These are phyloP conservation scores for Lutraria rhynchaena DNA, from an alignment of 1,140 invertebrate genomes.

Conservation along the genomic window DNA sequence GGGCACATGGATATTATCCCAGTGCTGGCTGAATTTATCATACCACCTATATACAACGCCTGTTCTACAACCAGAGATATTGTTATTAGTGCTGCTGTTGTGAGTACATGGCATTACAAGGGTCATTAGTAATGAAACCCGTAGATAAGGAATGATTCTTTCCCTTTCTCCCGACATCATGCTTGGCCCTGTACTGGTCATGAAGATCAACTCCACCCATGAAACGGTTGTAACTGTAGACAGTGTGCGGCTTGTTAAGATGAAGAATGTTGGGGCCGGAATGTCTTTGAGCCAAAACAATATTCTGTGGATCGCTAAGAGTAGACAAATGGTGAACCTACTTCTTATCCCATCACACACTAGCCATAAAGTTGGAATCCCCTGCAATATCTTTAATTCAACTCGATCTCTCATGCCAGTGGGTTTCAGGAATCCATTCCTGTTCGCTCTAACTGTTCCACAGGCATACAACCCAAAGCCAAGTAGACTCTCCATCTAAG, in stretches of 20 bases:
- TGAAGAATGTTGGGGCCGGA: neutral
- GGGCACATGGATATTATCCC: too few species aligned
- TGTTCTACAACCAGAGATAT: too few species aligned
- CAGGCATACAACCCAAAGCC: constrained; percentile 15
- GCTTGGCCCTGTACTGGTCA: too few species aligned
- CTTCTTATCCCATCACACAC: constrained; percentile 18
- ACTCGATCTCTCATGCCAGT: neutral
- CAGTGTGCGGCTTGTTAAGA: constrained; percentile 12
- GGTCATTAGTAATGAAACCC: too few species aligned
- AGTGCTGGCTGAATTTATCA: too few species aligned
- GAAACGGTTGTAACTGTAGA: constrained; percentile 12
- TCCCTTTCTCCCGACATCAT: too few species aligned
- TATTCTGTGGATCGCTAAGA: neutral
- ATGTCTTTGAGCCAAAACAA: neutral
- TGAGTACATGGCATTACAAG: too few species aligned
- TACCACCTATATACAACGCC: too few species aligned
- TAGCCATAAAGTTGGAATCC: constrained; percentile 5
- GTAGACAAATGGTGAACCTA: constrained; percentile 19
- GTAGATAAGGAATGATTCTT: too few species aligned
- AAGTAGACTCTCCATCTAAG: neutral
- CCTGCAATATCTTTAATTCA: constrained; percentile 13
- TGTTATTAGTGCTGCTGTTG: too few species aligned
- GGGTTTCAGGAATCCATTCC: constrained; percentile 20
- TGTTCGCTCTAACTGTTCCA: too few species aligned
- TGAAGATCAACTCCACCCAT: too few species aligned